Conservation (phyloP, 1,140 invertebrate species). For the Venturia canescens region DNA sequence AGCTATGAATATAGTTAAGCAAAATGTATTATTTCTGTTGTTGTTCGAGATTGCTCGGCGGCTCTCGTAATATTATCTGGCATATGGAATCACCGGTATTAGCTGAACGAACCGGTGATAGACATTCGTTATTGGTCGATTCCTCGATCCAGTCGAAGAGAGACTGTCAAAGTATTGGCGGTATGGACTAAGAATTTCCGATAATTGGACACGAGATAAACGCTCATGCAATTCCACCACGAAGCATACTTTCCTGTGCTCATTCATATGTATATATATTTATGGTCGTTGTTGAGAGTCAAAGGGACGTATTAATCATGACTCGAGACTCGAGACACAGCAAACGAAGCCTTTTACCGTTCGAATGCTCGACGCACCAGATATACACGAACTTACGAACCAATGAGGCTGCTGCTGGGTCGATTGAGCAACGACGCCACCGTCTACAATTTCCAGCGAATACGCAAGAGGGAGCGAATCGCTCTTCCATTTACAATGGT, state of each 20-base stretch:
- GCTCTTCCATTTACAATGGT: conserved; percentile 30
- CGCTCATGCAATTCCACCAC: conserved; percentile 12
- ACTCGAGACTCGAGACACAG: neutral
- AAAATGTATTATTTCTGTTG: conserved; percentile 28
- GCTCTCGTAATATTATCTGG: conserved; percentile 26
- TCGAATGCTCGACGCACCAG: neutral
- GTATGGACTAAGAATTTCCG: neutral
- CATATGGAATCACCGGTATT: conserved; percentile 29
- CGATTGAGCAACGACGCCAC: neutral
- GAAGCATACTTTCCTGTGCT: neutral
- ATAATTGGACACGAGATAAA: conserved; percentile 41
- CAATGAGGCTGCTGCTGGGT: neutral
- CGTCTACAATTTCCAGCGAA: conserved; percentile 30
- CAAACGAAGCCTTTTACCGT: neutral
- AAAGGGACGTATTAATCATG: neutral
- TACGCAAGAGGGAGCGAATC: conserved; percentile 9
- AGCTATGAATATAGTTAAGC: conserved; percentile 34
- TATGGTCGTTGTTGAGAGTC: neutral
- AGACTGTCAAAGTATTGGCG: neutral
- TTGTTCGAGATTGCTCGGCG: neutral
- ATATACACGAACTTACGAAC: neutral
- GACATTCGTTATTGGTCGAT: neutral
- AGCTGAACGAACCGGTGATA: neutral
- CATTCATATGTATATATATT: neutral
- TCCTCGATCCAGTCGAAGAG: conserved; percentile 24